Percentiles rank a stretch among this genome's conserved stretches.
These are phyloP conservation scores for Glossosoma conforme DNA, from an alignment of 1,140 invertebrate genomes.

Conservation along the genomic window DNA sequence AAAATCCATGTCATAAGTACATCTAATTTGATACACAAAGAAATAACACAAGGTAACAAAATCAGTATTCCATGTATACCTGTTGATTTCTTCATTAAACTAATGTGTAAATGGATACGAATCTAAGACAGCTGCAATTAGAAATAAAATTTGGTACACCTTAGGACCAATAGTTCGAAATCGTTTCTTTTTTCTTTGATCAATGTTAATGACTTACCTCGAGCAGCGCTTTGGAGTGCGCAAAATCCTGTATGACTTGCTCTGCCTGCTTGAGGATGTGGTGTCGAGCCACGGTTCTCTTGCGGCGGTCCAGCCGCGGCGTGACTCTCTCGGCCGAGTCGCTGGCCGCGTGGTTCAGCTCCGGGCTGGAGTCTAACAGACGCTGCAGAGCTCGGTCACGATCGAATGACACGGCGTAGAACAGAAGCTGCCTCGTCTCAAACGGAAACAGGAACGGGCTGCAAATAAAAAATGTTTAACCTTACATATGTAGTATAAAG, in stretches of 20 bases:
- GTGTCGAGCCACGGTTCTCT: conserved; percentile 86
- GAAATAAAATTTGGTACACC: too few relatives aligned
- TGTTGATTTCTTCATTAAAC: too few relatives aligned
- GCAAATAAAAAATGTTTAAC: too few relatives aligned
- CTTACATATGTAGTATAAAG: too few relatives aligned
- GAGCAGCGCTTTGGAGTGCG: conserved; percentile 84
- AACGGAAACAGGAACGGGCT: conserved; percentile 95
- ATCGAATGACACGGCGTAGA: conserved; percentile 96
- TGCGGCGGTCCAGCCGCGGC: conserved; percentile 85
- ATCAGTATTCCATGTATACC: too few relatives aligned
- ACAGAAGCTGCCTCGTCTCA: conserved; percentile 89
- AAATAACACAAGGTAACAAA: too few relatives aligned
- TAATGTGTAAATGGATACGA: too few relatives aligned
- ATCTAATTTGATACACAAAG: too few relatives aligned
- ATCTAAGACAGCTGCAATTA: too few relatives aligned
- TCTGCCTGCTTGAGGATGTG: conserved; percentile 95
- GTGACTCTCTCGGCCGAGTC: conserved; percentile 84
- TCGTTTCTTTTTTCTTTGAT: too few relatives aligned
- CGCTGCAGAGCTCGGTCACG: conserved; percentile 90
- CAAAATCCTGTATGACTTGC: conserved; percentile 90
- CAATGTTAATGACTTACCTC: conserved; percentile 63
- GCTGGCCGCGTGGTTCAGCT: conserved; percentile 59
- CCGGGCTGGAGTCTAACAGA: conserved; percentile 82
- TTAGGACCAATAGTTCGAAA: too few relatives aligned
- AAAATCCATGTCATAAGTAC: too few relatives aligned